Evolutionary conservation across 2,113 vertebrate genomes (phyloP).

Genomic region (Pogonocichla stellata): DNA sequence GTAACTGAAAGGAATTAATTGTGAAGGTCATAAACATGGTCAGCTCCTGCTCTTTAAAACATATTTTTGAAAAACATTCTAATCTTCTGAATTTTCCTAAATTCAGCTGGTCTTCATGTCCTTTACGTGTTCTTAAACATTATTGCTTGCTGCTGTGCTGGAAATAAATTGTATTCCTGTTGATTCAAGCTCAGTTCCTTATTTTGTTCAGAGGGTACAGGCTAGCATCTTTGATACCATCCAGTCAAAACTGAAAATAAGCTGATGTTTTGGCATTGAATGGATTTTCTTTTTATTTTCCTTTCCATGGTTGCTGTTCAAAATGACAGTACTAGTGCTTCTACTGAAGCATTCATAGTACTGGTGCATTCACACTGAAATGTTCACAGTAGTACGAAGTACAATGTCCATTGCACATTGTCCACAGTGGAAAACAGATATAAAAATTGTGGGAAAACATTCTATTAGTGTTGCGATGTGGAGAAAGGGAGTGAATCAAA

Average conservation of each 20-base stretch:
- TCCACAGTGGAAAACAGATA: not conserved
- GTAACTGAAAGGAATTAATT: not conserved
- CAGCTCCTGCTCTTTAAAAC: not conserved
- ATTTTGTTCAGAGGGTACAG: not conserved
- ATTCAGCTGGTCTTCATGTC: not conserved
- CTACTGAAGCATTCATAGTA: not conserved
- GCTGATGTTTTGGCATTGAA: not conserved
- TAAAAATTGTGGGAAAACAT: not conserved
- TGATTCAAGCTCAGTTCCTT: not conserved
- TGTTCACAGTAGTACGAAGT: not conserved
- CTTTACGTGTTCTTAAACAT: not conserved
- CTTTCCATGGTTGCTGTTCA: not conserved
- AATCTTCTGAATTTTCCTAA: not conserved
- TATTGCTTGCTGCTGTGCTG: not conserved
- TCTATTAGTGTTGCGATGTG: not conserved
- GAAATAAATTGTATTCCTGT: not conserved
- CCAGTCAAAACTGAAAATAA: not conserved
- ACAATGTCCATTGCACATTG: not conserved
- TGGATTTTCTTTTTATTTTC: not conserved
- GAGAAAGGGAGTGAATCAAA: not conserved
- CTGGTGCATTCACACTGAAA: not conserved
- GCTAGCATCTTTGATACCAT: not conserved
- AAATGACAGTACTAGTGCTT: not conserved
- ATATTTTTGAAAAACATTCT: not conserved
- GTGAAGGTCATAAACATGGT: not conserved